Evolutionary conservation across 2,113 vertebrate genomes (phyloP), one percentile per base, ranked within the genome.

Genomic region (Corythaixoides concolor): DNA sequence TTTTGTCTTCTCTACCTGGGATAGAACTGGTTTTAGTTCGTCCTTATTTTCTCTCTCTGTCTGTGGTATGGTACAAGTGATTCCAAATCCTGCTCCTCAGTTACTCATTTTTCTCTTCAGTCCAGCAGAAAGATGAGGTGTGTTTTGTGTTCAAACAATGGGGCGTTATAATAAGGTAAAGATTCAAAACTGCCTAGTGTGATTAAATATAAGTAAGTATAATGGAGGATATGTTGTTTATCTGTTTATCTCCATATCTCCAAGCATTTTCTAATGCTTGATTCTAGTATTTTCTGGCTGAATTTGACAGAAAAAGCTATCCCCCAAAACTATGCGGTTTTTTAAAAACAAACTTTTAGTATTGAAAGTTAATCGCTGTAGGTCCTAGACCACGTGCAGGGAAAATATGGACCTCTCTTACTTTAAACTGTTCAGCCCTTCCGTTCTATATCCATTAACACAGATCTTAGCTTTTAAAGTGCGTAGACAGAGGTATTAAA

Each of bases 391-490:
- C 45, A 79, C 77, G 30, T 86, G 53, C 63, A 63, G 82, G 19
- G 77, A 83, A 90, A 80, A 84, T 79, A 77, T 41, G 72, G 39
- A 66, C 95, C 62, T 90, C 23, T 85, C 43, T 70, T 91, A 60
- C 83, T 82, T 89, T 92, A 84, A 89, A 84, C 77, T 92, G 45
- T 68, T 92, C 39, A 63, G 30, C 50, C 60, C 41, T 97, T 95
- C 72, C 0, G 0, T 39, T 89, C 52, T 27, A 32, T 73, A 58
- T 79, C 85, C 87, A 89, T 95, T 97, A 95, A 70, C 26, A 85
- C 15, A 85, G 87, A 89, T 78, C 69, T 82, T 64, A 52, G 91
- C 93, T 91, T 90, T 92, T 89, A 33, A 83, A 89, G 75, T 43
- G 55, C 50, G 70, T 13, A 88, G 79, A 11, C 33, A 91, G 50